phyloP scores from a whole-genome alignment of 2,888 invertebrate species.

The Orthonevra nobilis region DNA sequence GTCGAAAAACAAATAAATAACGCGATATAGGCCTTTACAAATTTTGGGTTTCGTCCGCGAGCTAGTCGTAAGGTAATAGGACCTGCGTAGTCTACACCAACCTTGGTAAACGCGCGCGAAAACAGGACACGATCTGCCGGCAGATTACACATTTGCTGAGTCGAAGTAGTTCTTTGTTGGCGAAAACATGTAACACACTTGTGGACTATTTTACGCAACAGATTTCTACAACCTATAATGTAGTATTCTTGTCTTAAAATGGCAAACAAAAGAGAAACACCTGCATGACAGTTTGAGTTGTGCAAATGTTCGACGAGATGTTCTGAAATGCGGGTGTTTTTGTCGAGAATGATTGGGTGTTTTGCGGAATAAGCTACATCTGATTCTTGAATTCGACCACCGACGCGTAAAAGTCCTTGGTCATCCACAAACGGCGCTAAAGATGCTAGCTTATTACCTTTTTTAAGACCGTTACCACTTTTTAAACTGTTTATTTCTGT shows the following conservation, averaged over 20 bases:
- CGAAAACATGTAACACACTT: constrained; percentile 15
- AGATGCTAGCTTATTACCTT: background rate
- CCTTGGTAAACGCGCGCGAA: constrained; percentile 5
- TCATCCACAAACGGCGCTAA: background rate
- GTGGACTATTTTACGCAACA: background rate
- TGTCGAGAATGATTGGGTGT: background rate
- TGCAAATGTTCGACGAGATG: background rate
- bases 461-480: background rate
- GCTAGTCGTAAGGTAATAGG: background rate
- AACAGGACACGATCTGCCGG: background rate
- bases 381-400: background rate
- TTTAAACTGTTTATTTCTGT: background rate
- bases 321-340: background rate
- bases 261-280: background rate
- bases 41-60: background rate
- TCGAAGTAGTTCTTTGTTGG: background rate
- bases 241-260: background rate
- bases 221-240: background rate
- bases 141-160: constrained; percentile 14
- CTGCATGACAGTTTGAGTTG: too few relatives aligned
- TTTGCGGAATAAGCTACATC: background rate
- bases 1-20: constrained; percentile 6
- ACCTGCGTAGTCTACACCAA: constrained; percentile 1
- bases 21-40: background rate
- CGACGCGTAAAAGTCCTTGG: background rate